Evolutionary conservation across 2,113 vertebrate species (phyloP).

Genomic region (Taurulus bubalis): DNA sequence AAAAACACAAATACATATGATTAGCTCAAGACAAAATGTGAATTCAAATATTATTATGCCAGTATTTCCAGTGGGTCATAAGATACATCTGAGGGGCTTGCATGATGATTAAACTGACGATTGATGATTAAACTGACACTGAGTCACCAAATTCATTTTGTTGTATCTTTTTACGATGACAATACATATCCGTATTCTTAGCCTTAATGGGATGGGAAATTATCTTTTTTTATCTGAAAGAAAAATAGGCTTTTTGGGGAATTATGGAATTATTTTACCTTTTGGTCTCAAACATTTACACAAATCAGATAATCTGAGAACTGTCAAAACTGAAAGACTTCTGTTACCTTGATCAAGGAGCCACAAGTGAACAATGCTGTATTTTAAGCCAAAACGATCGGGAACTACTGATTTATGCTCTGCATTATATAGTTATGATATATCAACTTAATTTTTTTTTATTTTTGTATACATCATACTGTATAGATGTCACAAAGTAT

Average conservation of each 20-base stretch:
- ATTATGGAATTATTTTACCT: background rate
- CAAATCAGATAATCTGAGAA: background rate
- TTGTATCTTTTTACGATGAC: too few relatives aligned
- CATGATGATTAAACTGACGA: background rate
- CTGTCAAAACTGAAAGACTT: background rate
- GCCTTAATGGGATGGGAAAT: too few relatives aligned
- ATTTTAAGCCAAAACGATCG: background rate
- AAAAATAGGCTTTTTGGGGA: background rate
- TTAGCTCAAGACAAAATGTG: background rate
- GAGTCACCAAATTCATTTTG: too few relatives aligned
- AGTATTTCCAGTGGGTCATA: background rate
- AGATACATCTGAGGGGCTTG: background rate
- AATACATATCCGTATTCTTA: too few relatives aligned
- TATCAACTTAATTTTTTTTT: background rate
- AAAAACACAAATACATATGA: background rate
- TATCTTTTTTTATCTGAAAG: background rate
- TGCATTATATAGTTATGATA: background rate
- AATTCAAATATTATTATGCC: background rate
- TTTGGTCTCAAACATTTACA: background rate
- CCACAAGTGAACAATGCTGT: too few relatives aligned
- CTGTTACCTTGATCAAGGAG: background rate
- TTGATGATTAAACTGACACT: background rate
- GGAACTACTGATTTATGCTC: background rate
- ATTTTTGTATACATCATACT: background rate
- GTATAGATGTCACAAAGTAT: background rate